phyloP scores from a whole-genome alignment of 2,888 invertebrate genomes.

The Rotaria sp. region DNA sequence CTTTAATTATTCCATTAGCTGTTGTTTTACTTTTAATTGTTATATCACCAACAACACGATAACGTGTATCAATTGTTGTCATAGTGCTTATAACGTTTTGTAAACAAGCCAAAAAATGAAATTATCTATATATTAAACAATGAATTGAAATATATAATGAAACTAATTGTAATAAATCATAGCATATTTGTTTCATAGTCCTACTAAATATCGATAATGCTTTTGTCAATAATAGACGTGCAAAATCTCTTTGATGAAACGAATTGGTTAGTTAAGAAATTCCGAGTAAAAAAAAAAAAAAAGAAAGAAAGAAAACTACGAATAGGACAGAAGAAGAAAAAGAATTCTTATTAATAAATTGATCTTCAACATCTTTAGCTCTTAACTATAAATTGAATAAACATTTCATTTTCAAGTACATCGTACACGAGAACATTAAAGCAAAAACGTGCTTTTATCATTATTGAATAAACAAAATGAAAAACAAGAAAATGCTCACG shows the following conservation, averaged over 20 bases:
- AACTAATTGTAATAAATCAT: background rate
- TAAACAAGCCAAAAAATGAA: too few relatives aligned
- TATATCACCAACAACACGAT: constrained; percentile 18
- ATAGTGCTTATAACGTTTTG: background rate
- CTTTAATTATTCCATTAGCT: background rate
- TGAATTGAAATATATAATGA: background rate
- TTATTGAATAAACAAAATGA: background rate
- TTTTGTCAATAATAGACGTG: background rate
- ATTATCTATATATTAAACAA: background rate
- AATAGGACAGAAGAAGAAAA: background rate
- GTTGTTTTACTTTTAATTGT: background rate
- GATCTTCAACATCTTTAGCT: background rate
- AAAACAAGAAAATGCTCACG: background rate
- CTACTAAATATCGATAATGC: background rate
- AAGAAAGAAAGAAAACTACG: background rate
- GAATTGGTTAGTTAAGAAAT: background rate
- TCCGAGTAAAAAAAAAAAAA: background rate
- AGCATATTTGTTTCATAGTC: background rate
- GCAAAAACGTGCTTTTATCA: background rate
- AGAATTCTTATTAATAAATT: background rate
- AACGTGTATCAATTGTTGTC: background rate
- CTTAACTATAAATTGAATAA: background rate
- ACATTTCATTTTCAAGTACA: background rate
- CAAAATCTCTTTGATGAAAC: background rate
- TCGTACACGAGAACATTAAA: background rate